phyloP scores from a whole-genome alignment of 2,113 vertebrate genomes.

The Narcine bancroftii region DNA sequence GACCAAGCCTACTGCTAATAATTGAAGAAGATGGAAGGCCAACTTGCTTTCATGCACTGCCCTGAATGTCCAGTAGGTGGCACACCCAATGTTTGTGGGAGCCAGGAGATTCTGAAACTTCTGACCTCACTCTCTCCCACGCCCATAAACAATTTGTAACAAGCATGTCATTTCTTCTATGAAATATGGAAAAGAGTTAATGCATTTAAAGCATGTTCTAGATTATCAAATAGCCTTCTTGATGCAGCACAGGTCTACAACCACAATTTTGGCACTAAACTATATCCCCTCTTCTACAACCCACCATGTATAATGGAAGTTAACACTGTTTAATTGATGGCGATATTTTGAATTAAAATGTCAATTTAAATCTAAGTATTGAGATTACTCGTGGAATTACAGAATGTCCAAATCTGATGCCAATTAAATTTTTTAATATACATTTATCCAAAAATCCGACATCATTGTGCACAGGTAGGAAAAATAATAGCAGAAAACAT shows the following conservation, averaged over 20 bases:
- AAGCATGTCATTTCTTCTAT: not conserved
- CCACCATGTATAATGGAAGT: not conserved
- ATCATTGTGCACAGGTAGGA: not conserved
- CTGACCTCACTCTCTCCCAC: too few relatives aligned
- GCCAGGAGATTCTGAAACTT: too few relatives aligned
- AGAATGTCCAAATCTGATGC: not conserved
- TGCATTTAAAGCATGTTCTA: not conserved
- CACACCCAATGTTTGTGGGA: too few relatives aligned
- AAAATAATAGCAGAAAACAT: not conserved
- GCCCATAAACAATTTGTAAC: too few relatives aligned
- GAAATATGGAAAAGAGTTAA: not conserved
- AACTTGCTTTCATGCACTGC: too few relatives aligned
- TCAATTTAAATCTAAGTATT: not conserved
- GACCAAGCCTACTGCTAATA: too few relatives aligned
- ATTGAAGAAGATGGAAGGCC: too few relatives aligned
- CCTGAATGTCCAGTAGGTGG: too few relatives aligned
- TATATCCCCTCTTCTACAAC: too few relatives aligned
- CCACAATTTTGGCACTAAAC: too few relatives aligned
- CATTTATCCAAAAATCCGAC: not conserved
- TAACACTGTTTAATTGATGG: not conserved
- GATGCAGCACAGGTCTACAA: too few relatives aligned
- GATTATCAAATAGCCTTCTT: not conserved
- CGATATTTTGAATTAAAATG: not conserved
- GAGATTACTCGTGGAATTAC: not conserved
- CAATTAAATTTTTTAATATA: not conserved